phyloP scores from a whole-genome alignment of 1,140 invertebrate genomes.

The Popillia japonica region DNA sequence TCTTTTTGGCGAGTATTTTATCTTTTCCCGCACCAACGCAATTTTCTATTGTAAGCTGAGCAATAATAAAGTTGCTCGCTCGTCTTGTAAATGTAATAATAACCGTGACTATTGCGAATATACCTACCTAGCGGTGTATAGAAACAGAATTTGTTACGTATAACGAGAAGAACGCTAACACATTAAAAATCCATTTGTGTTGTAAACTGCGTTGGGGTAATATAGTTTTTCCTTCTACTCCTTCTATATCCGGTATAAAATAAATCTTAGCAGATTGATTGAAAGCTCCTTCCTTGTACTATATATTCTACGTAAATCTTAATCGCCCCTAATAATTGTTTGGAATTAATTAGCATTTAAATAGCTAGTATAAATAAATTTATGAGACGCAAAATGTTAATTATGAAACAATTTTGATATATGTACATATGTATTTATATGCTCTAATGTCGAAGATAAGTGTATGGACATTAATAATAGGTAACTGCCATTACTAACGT shows the following conservation, averaged over 20 bases:
- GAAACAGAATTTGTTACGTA: neutral
- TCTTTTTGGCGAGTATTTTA: neutral
- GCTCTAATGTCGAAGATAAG: no score
- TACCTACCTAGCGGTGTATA: neutral
- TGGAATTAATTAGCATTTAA: no score
- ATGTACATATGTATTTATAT: neutral
- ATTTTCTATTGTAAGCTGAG: neutral
- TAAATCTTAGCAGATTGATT: neutral
- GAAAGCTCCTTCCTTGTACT: neutral
- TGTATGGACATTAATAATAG: no score
- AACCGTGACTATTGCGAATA: neutral
- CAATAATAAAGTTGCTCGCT: neutral
- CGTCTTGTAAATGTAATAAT: neutral
- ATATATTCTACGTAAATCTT: neutral
- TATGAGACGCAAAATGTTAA: neutral
- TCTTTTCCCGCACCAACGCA: neutral
- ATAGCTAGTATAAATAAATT: no score
- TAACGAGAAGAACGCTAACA: neutral
- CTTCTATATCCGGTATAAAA: neutral
- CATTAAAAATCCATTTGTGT: conserved; percentile 12
- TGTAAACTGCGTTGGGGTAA: neutral
- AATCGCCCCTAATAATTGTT: no score
- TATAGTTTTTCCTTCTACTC: neutral
- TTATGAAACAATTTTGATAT: neutral
- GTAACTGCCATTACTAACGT: no score